Conservation (phyloP, 2,888 invertebrate species). For the Polietes domitor region DNA sequence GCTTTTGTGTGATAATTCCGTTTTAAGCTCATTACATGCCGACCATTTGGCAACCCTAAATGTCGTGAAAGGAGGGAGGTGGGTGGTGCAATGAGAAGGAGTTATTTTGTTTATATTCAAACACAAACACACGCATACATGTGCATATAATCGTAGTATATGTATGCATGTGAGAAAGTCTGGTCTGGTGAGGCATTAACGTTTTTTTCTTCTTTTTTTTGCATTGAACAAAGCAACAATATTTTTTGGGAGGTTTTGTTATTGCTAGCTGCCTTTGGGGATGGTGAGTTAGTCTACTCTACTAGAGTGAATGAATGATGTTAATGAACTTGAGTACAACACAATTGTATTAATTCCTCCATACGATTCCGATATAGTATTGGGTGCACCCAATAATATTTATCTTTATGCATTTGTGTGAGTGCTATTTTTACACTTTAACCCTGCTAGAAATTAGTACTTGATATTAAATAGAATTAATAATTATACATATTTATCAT, state of each 20-base stretch:
- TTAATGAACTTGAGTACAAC: conserved; percentile 61
- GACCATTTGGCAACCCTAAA: background rate
- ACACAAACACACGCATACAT: background rate
- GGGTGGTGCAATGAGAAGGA: background rate
- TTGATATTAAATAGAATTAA: too few relatives aligned
- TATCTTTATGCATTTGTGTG: background rate
- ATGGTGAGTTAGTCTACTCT: background rate
- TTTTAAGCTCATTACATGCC: too few relatives aligned
- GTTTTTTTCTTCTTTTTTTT: background rate
- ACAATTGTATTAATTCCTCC: background rate
- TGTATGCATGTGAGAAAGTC: background rate
- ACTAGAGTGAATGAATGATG: conserved; percentile 24
- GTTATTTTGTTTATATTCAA: background rate
- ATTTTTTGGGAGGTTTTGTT: background rate
- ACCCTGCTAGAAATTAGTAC: too few relatives aligned
- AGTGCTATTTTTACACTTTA: too few relatives aligned
- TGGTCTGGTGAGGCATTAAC: background rate
- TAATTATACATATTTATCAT: too few relatives aligned
- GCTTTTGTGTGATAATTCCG: too few relatives aligned
- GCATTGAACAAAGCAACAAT: background rate
- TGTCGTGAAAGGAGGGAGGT: background rate
- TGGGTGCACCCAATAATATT: background rate
- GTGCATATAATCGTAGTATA: too few relatives aligned
- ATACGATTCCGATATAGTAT: too few relatives aligned
- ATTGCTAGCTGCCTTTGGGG: background rate